A percentile compares a stretch with the other conserved stretches of the same genome.
Conservation (phyloP, 2,113 vertebrate species). For the Coptodon rendalli region DNA sequence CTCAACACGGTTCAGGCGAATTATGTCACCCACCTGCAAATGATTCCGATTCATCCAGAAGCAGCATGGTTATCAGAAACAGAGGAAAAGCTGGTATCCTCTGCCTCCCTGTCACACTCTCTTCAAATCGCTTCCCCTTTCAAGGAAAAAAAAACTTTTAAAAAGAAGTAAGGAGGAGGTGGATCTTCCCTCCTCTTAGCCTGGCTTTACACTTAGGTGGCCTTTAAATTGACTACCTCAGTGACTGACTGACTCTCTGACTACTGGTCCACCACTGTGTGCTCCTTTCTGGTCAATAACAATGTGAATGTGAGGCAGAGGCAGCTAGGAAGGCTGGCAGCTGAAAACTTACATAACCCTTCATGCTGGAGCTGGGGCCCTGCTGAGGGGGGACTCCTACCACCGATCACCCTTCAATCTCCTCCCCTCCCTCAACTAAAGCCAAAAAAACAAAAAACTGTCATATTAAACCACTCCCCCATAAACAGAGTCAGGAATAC, state of each 20-base stretch:
- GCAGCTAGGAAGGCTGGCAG: conserved; percentile 44
- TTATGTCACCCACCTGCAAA: conserved; percentile 54
- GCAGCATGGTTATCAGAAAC: conserved; percentile 49
- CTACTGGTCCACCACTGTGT: neutral
- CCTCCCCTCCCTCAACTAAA: neutral
- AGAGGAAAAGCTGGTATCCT: conserved; percentile 1
- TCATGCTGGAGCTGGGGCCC: conserved; percentile 48
- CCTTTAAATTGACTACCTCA: conserved; percentile 8
- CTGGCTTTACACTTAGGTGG: neutral
- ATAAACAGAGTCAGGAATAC: neutral
- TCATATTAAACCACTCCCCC: neutral
- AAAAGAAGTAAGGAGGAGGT: neutral
- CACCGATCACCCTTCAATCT: neutral
- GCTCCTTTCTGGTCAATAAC: conserved; percentile 23
- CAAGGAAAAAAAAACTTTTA: neutral
- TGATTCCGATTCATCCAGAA: conserved; percentile 61
- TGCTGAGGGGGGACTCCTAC: conserved; percentile 22
- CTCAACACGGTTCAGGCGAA: neutral
- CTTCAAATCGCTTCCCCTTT: neutral
- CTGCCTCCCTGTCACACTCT: neutral
- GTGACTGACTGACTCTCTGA: conserved; percentile 37
- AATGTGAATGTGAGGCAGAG: conserved; percentile 32
- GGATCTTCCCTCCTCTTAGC: neutral
- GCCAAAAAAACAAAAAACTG: neutral
- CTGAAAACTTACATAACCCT: conserved; percentile 64